phyloP scores from a whole-genome alignment of 2,797 vertebrate genomes.

The Tolypeutes matacus region DNA sequence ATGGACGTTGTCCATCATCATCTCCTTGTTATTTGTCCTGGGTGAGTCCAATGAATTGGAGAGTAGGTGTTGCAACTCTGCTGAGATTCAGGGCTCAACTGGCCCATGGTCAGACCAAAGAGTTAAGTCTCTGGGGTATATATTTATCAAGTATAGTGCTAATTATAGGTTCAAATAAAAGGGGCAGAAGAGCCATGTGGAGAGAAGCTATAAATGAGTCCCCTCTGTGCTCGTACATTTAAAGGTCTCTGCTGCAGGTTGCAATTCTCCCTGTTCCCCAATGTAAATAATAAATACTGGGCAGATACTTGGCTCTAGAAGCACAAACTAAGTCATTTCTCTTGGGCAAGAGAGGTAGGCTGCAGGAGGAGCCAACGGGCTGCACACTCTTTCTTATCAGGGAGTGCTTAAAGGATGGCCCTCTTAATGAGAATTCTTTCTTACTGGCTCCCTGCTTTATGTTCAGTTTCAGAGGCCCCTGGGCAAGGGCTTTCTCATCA shows the following conservation, averaged over 20 bases:
- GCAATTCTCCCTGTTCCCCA: background rate
- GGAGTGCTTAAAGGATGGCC: no score
- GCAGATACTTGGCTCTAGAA: background rate
- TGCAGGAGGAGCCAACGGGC: background rate
- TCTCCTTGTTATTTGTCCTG: no score
- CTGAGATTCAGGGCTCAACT: no score
- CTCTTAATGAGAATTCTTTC: accelerated
- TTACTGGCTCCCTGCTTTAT: background rate
- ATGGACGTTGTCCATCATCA: no score
- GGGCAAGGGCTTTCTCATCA: conserved; percentile 10
- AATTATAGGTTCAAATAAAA: no score
- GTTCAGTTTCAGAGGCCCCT: background rate
- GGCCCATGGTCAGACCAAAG: no score
- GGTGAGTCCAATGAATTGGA: no score
- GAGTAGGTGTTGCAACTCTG: no score
- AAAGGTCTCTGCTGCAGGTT: background rate
- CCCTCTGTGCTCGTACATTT: background rate
- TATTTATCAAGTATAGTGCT: no score
- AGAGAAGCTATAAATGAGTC: no score
- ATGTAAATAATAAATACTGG: background rate
- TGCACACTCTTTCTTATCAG: background rate
- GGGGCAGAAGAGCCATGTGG: no score
- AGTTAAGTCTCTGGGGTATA: no score
- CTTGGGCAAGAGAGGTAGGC: background rate
- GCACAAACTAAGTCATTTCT: background rate